These are phyloP conservation scores for Eueremaeus valkanovi DNA, from an alignment of 2,888 invertebrate species.

Conservation along the genomic window DNA sequence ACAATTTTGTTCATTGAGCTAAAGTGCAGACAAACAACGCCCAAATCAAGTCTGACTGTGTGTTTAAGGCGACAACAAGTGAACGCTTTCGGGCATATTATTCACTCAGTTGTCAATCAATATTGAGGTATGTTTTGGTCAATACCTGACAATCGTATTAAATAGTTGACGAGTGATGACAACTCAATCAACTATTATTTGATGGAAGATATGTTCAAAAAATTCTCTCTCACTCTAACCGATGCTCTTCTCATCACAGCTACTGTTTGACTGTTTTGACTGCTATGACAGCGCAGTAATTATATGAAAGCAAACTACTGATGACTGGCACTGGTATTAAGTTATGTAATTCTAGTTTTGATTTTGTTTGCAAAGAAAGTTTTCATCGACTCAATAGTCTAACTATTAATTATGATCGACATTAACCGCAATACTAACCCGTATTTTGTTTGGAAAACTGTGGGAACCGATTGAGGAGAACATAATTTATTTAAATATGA, in stretches of 20 bases:
- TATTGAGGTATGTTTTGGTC: neutral
- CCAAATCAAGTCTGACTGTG: neutral
- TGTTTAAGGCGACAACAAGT: conserved; percentile 15
- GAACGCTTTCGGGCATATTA: conserved; percentile 6
- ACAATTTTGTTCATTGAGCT: neutral
- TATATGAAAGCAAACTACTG: neutral
- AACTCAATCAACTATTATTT: conserved; percentile 25
- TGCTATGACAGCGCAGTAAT: neutral
- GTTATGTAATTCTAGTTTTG: neutral
- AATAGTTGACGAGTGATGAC: neutral
- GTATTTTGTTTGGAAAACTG: neutral
- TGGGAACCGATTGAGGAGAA: neutral
- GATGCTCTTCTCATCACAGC: neutral
- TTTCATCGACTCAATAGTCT: conserved; percentile 7
- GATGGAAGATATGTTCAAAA: neutral
- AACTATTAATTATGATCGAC: neutral
- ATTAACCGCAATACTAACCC: neutral
- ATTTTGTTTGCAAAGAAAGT: neutral
- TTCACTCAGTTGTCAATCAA: conserved; percentile 18
- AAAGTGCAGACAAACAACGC: neutral
- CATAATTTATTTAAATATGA: too few relatives aligned
- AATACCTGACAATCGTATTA: conserved; percentile 13
- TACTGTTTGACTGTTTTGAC: conserved; percentile 1
- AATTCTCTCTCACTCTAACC: too few relatives aligned
- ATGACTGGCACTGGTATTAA: neutral